Conservation (phyloP, 2,888 invertebrate species). For the Drosophila austrosaltans region DNA sequence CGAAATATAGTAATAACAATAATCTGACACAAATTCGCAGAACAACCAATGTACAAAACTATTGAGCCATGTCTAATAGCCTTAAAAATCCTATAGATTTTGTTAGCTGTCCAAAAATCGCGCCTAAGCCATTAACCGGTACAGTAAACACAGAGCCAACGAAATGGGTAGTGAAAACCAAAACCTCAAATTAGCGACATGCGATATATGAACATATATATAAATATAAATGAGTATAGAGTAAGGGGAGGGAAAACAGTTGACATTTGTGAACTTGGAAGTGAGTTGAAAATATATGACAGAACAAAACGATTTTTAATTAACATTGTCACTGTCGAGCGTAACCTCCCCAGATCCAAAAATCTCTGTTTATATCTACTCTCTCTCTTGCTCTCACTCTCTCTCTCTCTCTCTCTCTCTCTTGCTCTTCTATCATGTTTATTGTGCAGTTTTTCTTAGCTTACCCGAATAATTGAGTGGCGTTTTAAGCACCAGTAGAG, state of each 20-base stretch:
- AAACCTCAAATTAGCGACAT: slow-evolving; percentile 66
- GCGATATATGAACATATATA: slow-evolving; percentile 38
- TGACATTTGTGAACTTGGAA: slow-evolving; percentile 70
- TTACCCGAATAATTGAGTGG: slow-evolving; percentile 88
- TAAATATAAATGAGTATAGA: not conserved
- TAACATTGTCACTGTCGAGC: slow-evolving; percentile 64
- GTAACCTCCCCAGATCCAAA: slow-evolving; percentile 32
- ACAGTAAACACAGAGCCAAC: slow-evolving; percentile 56
- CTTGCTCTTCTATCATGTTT: not conserved
- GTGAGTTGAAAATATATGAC: slow-evolving; percentile 46
- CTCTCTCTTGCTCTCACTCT: not conserved
- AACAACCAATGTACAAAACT: slow-evolving; percentile 41
- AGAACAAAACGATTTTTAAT: slow-evolving; percentile 77
- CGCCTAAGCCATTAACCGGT: slow-evolving; percentile 51
- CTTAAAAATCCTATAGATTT: slow-evolving; percentile 38
- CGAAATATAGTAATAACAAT: not conserved
- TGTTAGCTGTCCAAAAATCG: slow-evolving; percentile 10
- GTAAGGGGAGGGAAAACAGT: slow-evolving; percentile 19
- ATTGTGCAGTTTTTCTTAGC: slow-evolving; percentile 32
- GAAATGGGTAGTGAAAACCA: slow-evolving; percentile 30
- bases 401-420: not conserved
- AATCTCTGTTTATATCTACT: not conserved
- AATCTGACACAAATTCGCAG: not conserved
- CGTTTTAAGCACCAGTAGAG: slow-evolving; percentile 88
- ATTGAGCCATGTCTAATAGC: slow-evolving; percentile 52